These are phyloP conservation scores for Ptychoptera contaminata DNA, from an alignment of 2,888 invertebrate genomes.

Conservation along the genomic window DNA sequence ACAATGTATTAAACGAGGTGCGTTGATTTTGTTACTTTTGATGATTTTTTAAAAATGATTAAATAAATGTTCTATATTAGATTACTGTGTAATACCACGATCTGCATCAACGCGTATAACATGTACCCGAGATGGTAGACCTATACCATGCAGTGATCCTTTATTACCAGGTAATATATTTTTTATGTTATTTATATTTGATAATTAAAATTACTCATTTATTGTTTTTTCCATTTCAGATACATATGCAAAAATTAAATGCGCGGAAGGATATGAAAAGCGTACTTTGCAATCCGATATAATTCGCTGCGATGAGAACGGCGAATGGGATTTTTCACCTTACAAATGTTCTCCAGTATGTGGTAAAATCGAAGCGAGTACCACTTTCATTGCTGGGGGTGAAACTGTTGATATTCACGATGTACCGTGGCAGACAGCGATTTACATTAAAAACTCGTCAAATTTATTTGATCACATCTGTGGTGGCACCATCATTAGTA, in stretches of 20 bases:
- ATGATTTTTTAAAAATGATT: no score
- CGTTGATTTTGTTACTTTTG: no score
- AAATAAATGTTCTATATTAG: no score
- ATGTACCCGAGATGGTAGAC: constrained; percentile 7
- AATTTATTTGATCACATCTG: constrained; percentile 4
- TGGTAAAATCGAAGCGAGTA: background rate
- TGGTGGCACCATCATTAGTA: constrained; percentile 9
- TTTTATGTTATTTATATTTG: no score
- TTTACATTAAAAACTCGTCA: constrained; percentile 3
- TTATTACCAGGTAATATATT: background rate
- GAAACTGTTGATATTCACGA: background rate
- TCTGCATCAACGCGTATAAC: background rate
- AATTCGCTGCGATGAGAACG: constrained; percentile 7
- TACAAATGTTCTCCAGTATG: constrained; percentile 8
- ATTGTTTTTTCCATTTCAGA: background rate
- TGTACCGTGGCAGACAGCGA: constrained; percentile 9
- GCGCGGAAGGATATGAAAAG: constrained; percentile 7
- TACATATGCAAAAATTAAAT: constrained; percentile 7
- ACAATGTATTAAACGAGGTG: no score
- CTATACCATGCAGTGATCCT: constrained; percentile 9
- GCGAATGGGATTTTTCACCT: constrained; percentile 8
- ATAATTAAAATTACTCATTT: no score
- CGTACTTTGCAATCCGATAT: constrained; percentile 2
- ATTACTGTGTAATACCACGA: no score
- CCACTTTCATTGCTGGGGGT: constrained; percentile 4